Conservation (phyloP, 1,140 invertebrate genomes). For the Bombyx mori region DNA sequence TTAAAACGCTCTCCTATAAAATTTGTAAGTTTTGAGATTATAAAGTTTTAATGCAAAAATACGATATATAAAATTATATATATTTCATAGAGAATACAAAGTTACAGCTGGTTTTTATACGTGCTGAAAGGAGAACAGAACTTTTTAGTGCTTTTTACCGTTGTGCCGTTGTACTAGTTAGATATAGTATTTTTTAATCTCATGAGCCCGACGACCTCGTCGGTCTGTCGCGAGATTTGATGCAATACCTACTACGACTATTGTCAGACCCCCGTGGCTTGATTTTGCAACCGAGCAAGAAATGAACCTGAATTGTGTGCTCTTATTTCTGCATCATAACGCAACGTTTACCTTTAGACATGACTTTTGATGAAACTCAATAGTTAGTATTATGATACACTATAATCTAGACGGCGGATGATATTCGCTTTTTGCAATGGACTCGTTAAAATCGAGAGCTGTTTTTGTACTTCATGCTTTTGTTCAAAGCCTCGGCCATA, state of each 20-base stretch:
- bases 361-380: neutral
- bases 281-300: constrained; percentile 18
- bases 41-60: no score
- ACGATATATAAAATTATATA: no score
- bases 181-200: constrained; percentile 19
- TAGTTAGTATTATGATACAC: no score
- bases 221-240: constrained; percentile 20
- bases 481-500: constrained; percentile 22
- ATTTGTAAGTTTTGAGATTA: no score
- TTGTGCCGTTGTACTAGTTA: constrained; percentile 18
- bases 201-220: constrained; percentile 22
- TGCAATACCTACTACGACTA: constrained; percentile 19
- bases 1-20: no score
- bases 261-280: constrained; percentile 19
- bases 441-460: constrained; percentile 5
- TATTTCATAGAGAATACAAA: neutral
- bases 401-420: no score
- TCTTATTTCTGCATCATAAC: constrained; percentile 8
- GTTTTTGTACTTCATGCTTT: constrained; percentile 33
- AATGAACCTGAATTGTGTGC: constrained; percentile 15
- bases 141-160: constrained; percentile 20
- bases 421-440: no score
- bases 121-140: neutral
- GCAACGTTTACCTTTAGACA: constrained; percentile 5
- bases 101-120: constrained; percentile 12